phyloP scores from a whole-genome alignment of 2,113 vertebrate species.

The Motacilla tschutschensis region DNA sequence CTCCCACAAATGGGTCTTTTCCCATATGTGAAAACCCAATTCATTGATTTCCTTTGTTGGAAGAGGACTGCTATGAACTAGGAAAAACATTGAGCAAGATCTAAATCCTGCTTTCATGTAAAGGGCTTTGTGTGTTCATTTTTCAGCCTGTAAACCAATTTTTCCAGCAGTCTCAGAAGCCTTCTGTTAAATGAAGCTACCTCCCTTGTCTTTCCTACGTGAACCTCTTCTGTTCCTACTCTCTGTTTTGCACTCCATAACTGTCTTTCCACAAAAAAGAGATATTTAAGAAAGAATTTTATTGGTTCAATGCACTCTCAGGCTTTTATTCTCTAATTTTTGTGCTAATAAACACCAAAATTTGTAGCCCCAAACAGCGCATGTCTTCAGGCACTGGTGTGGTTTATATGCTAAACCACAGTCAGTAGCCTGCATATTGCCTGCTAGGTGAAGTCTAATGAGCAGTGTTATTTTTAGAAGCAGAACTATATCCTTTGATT shows the following conservation, averaged over 20 bases:
- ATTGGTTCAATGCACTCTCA: background rate
- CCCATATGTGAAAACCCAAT: background rate
- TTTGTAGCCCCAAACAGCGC: background rate
- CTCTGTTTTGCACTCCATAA: background rate
- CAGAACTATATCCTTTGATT: constrained; percentile 58
- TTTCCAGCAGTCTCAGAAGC: background rate
- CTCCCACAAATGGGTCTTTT: background rate
- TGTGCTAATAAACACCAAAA: constrained; percentile 18
- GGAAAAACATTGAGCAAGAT: background rate
- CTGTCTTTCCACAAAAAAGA: background rate
- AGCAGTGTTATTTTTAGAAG: constrained; percentile 63
- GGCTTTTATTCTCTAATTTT: constrained; percentile 20
- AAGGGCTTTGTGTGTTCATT: background rate
- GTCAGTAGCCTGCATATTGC: background rate
- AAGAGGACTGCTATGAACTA: background rate
- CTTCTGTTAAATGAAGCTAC: background rate
- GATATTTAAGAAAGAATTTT: background rate
- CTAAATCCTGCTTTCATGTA: background rate
- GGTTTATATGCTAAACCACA: constrained; percentile 26
- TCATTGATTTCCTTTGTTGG: background rate
- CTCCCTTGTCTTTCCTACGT: background rate
- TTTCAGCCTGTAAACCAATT: background rate
- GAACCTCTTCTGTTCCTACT: background rate
- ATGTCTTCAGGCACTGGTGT: background rate
- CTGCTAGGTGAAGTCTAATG: constrained; percentile 56